phyloP scores from a whole-genome alignment of 2,113 vertebrate species.

The Nothocercus nigrocapillus region DNA sequence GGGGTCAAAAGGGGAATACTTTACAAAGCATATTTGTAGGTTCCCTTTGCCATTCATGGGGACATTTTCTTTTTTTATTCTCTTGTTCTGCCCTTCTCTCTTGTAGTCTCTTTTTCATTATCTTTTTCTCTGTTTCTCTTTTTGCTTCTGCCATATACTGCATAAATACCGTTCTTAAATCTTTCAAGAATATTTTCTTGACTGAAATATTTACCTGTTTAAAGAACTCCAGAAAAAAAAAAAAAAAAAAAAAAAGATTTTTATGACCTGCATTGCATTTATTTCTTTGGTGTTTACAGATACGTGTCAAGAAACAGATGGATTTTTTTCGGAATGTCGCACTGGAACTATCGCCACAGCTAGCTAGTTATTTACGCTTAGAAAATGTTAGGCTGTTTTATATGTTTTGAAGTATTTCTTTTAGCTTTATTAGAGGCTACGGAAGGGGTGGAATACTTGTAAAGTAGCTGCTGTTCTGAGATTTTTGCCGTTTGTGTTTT shows the following conservation, averaged over 20 bases:
- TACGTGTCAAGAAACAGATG: background rate
- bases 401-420: background rate
- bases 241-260: background rate
- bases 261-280: background rate
- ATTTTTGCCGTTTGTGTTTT: background rate
- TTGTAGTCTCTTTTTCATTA: fast-evolving
- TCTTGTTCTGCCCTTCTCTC: background rate
- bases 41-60: background rate
- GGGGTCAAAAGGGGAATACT: background rate
- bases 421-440: background rate
- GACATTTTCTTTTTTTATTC: background rate
- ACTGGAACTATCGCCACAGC: background rate
- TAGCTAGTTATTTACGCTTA: background rate
- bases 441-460: background rate
- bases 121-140: background rate
- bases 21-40: background rate
- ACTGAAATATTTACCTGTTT: background rate
- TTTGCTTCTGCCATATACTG: background rate
- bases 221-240: background rate
- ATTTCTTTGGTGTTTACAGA: background rate
- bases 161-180: background rate
- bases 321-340: background rate
- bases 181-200: background rate
- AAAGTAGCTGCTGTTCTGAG: background rate
- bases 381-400: background rate